Evolutionary conservation across 1,140 invertebrate genomes (phyloP).

Genomic region (Uloborus diversus): DNA sequence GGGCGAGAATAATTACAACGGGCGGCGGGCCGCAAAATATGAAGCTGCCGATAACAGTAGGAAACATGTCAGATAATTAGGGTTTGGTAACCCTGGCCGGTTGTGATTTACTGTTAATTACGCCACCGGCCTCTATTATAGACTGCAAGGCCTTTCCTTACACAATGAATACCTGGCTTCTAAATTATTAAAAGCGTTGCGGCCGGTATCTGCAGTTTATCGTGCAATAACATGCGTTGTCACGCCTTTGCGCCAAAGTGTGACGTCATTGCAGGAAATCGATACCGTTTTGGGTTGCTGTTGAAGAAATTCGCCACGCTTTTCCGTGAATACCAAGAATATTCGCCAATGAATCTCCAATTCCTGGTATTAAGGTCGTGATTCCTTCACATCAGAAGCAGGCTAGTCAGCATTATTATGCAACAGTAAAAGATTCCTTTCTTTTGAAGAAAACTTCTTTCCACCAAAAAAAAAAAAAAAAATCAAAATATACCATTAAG

Average conservation of each 20-base stretch:
- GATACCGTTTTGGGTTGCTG: slow-evolving; percentile 52
- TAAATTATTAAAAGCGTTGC: slow-evolving; percentile 56
- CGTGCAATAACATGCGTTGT: slow-evolving; percentile 54
- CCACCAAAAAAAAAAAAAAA: no score
- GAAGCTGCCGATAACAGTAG: slow-evolving; percentile 43
- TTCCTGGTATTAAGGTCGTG: no score
- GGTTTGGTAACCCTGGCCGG: slow-evolving; percentile 15
- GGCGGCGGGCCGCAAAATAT: slow-evolving; percentile 32
- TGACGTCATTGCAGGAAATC: slow-evolving; percentile 56
- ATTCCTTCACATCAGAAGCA: no score
- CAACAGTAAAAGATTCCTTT: no score
- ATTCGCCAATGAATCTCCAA: slow-evolving; percentile 21
- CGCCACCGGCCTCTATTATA: slow-evolving; percentile 38
- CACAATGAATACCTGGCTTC: slow-evolving; percentile 50
- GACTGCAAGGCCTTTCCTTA: slow-evolving; percentile 28
- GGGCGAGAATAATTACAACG: slow-evolving; percentile 36
- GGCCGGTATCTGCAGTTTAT: slow-evolving; percentile 56
- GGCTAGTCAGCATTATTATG: no score
- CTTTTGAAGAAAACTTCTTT: no score
- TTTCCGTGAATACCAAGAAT: neutral
- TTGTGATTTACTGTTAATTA: slow-evolving; percentile 55
- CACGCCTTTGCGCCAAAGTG: slow-evolving; percentile 55
- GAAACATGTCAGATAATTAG: slow-evolving; percentile 45
- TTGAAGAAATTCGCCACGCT: slow-evolving; percentile 6
- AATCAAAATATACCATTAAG: no score